Base-by-base conservation (phyloP, 2,113 vertebrate genomes). In the Thunnus thynnus region DNA sequence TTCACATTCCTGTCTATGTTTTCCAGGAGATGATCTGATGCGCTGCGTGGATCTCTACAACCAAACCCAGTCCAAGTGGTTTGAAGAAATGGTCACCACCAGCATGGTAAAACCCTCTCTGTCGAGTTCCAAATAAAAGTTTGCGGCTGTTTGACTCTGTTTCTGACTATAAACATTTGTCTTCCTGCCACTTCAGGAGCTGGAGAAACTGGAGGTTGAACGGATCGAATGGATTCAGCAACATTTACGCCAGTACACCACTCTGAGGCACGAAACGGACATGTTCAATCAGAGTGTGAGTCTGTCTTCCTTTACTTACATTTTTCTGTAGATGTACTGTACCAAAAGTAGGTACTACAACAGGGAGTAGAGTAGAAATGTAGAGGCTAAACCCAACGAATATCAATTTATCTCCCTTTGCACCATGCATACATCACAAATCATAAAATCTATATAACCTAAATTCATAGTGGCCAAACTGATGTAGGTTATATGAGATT, bases 241-340 rank as follows among this genome's bases (percentile, higher is more conserved):
- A 67, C 97, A 99, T 22, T 93, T 99, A 63, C 96, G 97, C 61
- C 98, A 98, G 87, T 99, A 99, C 82, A 99, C 98, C 0, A 98
- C 98, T 71, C 95, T 99, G 86, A 91, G 98, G 41, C 97, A 99
- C 0, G 98, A 99, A 88, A 99, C 98, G 0, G 98, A 99, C 94
- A 99, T 99, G 98, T 99, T 99, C 95, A 99, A 99, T 94, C 98
- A 99, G 97, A 99, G 98, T 8, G 98, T 99, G 93, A 98, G 98
- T 96, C 16, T 11, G 47, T 7, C 25, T 51, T 18, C 6, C 22
- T 16, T 56, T 1, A 2, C 4, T 36, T 47, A 8, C 2, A 27
- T 27, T 60, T 41, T 20, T 13, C 41, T n/a, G 3, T 16, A 6
- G 10, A 27, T 58, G 4, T 17, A 58, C 25, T 36, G 32, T 41